phyloP scores from a whole-genome alignment of 1,140 invertebrate species.

The Zaprionus ornatus region DNA sequence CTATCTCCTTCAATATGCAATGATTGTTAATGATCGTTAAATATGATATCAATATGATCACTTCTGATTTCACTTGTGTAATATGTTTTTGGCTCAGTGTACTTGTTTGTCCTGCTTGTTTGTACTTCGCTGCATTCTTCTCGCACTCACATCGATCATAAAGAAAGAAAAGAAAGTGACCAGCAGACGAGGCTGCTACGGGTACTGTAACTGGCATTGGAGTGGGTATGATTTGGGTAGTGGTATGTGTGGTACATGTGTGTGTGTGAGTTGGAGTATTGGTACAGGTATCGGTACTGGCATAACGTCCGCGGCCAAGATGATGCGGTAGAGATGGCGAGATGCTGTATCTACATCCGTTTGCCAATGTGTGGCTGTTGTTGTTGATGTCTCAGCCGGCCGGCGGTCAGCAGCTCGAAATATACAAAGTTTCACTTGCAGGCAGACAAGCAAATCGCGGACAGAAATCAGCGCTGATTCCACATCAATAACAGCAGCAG shows the following conservation, averaged over 20 bases:
- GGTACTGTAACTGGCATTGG: conserved; percentile 42
- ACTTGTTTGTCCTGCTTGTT: conserved; percentile 7
- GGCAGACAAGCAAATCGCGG: conserved; percentile 18
- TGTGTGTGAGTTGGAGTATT: background rate
- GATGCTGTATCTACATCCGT: conserved; percentile 45
- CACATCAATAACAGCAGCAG: conserved; percentile 36
- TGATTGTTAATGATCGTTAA: too few relatives aligned
- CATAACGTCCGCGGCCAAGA: conserved; percentile 6
- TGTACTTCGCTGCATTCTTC: conserved; percentile 46
- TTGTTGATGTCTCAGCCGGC: conserved; percentile 32
- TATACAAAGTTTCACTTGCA: conserved; percentile 67
- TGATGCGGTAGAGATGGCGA: conserved; percentile 3
- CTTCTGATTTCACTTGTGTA: background rate
- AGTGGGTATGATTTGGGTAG: conserved; percentile 9
- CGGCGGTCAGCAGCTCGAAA: conserved; percentile 19
- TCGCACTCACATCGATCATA: conserved; percentile 44
- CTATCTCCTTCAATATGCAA: too few relatives aligned
- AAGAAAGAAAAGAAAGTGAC: conserved; percentile 54
- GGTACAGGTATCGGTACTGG: conserved; percentile 1
- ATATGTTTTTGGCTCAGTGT: conserved; percentile 20
- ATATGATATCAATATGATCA: too few relatives aligned
- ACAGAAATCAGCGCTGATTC: conserved; percentile 26
- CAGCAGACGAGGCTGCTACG: conserved; percentile 14
- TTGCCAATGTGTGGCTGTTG: conserved; percentile 23
- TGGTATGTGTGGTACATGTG: background rate